Evolutionary conservation across 2,113 vertebrate species (phyloP).

Genomic region (Amphilophus citrinellus): DNA sequence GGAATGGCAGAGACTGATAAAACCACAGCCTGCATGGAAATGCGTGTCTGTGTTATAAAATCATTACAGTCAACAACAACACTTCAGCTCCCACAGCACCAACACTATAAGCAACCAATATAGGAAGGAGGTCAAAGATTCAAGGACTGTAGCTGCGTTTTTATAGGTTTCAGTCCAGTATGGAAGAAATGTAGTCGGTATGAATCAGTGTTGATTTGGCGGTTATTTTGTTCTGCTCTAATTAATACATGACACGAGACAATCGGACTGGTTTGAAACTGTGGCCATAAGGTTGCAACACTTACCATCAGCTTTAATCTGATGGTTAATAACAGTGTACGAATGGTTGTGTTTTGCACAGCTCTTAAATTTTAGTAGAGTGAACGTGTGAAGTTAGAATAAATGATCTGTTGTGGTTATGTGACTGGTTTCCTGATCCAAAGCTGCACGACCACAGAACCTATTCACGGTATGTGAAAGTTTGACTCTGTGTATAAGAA

Average conservation of each 20-base stretch:
- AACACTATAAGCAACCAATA: neutral
- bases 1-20: constrained; percentile 12
- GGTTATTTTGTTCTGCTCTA: neutral
- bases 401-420: too few relatives aligned
- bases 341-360: too few relatives aligned
- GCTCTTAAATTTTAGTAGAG: too few relatives aligned
- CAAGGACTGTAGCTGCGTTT: constrained; percentile 4
- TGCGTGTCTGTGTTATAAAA: constrained; percentile 23
- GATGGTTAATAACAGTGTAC: too few relatives aligned
- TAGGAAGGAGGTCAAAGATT: constrained; percentile 13
- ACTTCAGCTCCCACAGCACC: neutral
- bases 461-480: too few relatives aligned
- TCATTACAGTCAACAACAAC: constrained; percentile 13
- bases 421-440: too few relatives aligned
- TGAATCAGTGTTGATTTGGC: neutral
- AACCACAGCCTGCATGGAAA: constrained; percentile 7
- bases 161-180: neutral
- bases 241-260: neutral
- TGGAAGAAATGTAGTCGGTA: neutral
- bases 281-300: neutral
- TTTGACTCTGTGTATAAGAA: too few relatives aligned
- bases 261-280: neutral
- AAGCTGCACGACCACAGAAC: too few relatives aligned
- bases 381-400: too few relatives aligned
- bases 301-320: neutral